Evolutionary conservation across 2,113 vertebrate species (phyloP), one percentile per base, ranked within the genome.

Genomic region (Scalopus aquaticus): DNA sequence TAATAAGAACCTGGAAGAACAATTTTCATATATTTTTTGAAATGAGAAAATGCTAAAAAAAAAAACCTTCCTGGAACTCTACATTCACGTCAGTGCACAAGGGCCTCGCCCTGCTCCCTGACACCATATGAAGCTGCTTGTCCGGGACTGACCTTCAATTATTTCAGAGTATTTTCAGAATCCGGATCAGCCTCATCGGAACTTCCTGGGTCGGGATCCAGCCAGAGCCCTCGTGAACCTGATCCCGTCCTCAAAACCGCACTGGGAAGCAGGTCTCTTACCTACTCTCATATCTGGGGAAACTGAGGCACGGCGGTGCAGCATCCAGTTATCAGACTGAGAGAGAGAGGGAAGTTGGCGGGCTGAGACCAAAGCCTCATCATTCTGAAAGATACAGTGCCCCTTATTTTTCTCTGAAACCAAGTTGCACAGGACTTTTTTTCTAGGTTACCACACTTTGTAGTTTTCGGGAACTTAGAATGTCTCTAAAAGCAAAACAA

Each of bases 401-500:
- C 24, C 8, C 54, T 79, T 30, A 11, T 56, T 87, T 81, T 76
- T 85, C 35, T 80, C 58, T 81, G 51, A 77, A 89, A 62, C 17
- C 42, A 28, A 58, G 9, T n/a, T 74, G 35, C 73, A 30, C 15
- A 42, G 60, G 42, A 54, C 24, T 73, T 82, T 64, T 74, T 70
- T 49, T 28, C 82, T 51, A n/a, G 72, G 28, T 88, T 91, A 10
- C 37, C 62, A 86, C 39, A 86, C 46, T 82, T 87, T 87, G 39
- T 73, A 85, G 26, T 69, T 46, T 56, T 67, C 28, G 22, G 13
- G 11, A 46, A 90, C 62, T 87, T 51, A 46, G 65, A 70, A 82
- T 86, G 46, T 73, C 30, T 84, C 70, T 85, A 60, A 64, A 69
- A 64, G 58, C 24, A 90, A 95, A 93, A 85, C 87, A 84, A 80